Conservation (phyloP, 1,140 invertebrate species). For the Caenorhabditis brenneri region DNA sequence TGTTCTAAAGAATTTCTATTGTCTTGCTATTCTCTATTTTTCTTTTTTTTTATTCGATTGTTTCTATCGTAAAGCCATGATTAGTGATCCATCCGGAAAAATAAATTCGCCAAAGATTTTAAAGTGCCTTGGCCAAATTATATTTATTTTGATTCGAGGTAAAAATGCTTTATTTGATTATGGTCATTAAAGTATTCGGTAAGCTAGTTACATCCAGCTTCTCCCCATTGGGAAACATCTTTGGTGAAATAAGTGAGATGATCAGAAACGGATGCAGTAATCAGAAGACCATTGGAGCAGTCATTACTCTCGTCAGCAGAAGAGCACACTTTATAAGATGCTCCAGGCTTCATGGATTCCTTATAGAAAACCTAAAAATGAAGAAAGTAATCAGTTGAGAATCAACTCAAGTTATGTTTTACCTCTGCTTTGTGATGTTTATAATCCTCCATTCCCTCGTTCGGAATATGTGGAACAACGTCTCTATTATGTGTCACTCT, state of each 20-base stretch:
- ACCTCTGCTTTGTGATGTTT: conserved; percentile 56
- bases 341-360: conserved; percentile 48
- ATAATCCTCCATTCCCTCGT: conserved; percentile 58
- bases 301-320: conserved; percentile 45
- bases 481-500: conserved; percentile 60
- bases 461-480: conserved; percentile 60
- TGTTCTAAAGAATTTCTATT: background rate
- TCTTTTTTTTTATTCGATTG: background rate
- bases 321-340: conserved; percentile 46
- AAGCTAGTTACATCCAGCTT: conserved; percentile 44
- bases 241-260: conserved; percentile 53
- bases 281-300: conserved; percentile 53
- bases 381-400: no score
- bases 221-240: conserved; percentile 48
- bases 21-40: background rate
- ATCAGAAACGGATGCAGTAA: conserved; percentile 45
- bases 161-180: background rate
- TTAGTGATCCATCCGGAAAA: background rate
- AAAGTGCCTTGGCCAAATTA: background rate
- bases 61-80: conserved; percentile 10
- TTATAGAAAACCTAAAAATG: conserved; percentile 49
- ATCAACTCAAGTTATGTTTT: background rate
- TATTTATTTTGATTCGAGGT: background rate
- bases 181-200: background rate
- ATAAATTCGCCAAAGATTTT: conserved; percentile 29